These are phyloP conservation scores for Acronicta leporina DNA, from an alignment of 2,888 invertebrate genomes.

Conservation along the genomic window DNA sequence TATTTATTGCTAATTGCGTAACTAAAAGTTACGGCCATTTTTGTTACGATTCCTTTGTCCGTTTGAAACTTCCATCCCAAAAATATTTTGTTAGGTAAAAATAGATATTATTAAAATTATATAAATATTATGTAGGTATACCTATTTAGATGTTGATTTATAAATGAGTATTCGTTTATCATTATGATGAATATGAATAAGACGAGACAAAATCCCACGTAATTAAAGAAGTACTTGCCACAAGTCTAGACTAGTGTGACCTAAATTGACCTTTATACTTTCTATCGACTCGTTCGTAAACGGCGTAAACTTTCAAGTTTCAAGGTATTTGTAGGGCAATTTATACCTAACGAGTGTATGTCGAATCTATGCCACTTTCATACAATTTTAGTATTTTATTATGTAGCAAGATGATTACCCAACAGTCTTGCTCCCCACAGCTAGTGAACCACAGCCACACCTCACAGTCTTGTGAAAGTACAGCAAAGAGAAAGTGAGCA, in stretches of 20 bases:
- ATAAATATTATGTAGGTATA: too few relatives aligned
- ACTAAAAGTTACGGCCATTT: constrained; percentile 73
- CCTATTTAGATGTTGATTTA: too few relatives aligned
- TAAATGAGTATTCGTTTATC: background rate
- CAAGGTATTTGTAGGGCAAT: constrained; percentile 36
- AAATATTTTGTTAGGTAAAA: background rate
- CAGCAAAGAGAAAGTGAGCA: constrained; percentile 87
- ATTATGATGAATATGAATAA: constrained; percentile 17
- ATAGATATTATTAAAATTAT: background rate
- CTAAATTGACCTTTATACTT: constrained; percentile 61
- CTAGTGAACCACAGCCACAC: constrained; percentile 84
- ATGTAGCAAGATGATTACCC: constrained; percentile 59
- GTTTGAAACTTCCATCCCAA: constrained; percentile 51
- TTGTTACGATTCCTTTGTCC: constrained; percentile 74
- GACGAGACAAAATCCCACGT: constrained; percentile 12
- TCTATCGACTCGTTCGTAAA: constrained; percentile 47
- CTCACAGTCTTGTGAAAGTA: constrained; percentile 86
- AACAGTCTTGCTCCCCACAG: constrained; percentile 69
- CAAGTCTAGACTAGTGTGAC: constrained; percentile 55
- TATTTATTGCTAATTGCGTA: constrained; percentile 76
- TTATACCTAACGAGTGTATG: background rate
- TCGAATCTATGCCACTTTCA: background rate
- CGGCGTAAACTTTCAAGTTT: constrained; percentile 32
- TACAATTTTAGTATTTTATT: background rate
- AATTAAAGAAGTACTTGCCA: constrained; percentile 62